Conservation (phyloP, 2,797 vertebrate genomes). For the Myotis pilosus region DNA sequence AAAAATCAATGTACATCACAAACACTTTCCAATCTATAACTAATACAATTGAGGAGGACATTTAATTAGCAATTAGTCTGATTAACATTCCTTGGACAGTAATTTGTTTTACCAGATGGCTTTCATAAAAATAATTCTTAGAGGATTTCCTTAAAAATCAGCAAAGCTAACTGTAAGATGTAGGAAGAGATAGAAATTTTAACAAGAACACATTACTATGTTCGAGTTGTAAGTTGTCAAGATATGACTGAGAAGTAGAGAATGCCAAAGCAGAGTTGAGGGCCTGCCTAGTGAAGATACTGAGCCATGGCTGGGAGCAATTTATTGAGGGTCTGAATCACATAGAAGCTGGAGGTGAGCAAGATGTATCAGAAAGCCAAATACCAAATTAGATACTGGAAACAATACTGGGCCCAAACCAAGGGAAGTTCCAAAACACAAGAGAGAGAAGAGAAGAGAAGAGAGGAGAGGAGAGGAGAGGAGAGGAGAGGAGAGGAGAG, state of each 20-base stretch:
- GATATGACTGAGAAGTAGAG: not conserved
- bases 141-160: conserved; percentile 63
- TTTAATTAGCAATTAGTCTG: conserved; percentile 80
- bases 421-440: conserved; percentile 2
- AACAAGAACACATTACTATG: conserved; percentile 35
- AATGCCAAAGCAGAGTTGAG: not conserved
- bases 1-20: conserved; percentile 71
- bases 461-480: not conserved
- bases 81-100: conserved; percentile 79
- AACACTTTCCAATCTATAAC: conserved; percentile 78
- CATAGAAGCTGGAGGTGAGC: not conserved
- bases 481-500: too few species aligned
- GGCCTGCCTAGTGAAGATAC: not conserved
- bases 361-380: not conserved
- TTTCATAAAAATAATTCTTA: conserved; percentile 65
- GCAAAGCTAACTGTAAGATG: conserved; percentile 52
- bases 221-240: not conserved
- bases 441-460: not conserved
- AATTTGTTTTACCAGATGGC: conserved; percentile 72
- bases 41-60: conserved; percentile 78
- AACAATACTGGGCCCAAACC: conserved; percentile 6
- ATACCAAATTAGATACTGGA: not conserved
- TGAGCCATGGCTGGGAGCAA: not conserved
- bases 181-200: conserved; percentile 31
- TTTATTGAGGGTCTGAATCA: not conserved